Base-by-base conservation (phyloP, 2,113 vertebrate genomes). In the Aythya baeri region DNA sequence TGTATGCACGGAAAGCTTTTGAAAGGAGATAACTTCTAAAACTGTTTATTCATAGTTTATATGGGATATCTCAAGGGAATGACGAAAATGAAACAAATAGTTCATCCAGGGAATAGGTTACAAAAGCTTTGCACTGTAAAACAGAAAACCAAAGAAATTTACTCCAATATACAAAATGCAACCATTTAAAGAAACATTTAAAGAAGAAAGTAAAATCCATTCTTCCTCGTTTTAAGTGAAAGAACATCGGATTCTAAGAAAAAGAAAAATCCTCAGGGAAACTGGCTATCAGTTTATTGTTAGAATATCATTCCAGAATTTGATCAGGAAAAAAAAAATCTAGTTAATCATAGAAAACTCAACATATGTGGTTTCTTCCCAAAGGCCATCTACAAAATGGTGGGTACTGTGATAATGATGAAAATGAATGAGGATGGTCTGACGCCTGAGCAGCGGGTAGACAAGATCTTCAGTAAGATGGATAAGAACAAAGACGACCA, bases 381-480 rank as follows among this genome's bases (percentile, higher is more conserved):
- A 59, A 96, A 99, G 99, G 99, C 99, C 15, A 99, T 99, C 98
- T 99, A 99, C 98, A 99, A 99, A 97, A 99, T 99, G 99, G 99
- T 99, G 94, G 99, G 99, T 96, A 99, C 99, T 1, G 99, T 99
- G 98, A 99, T 99, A 97, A 99, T 99, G 99, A 99, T 99, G 99
- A 99, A 99, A 84, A 99, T 99, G 99, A 99, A 99, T 1, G 99
- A 99, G 97, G 99, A 99, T 23, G 99, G 99, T 74, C 98, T 99
- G 95, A 99, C 99, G 59, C 99, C 99, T 1, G 97, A 99, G 98
- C 99, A 99, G 86, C 98, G 99, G 88, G 99, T 99, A 91, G 99
- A 99, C 98, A 99, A 99, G 98, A 99, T 99, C 98, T 99, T 99
- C 98, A 99, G 99, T 97, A 99, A 99, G 98, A 99, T 99, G 99